These are phyloP conservation scores for Alosa alosa DNA, from an alignment of 2,113 vertebrate species.

Conservation along the genomic window DNA sequence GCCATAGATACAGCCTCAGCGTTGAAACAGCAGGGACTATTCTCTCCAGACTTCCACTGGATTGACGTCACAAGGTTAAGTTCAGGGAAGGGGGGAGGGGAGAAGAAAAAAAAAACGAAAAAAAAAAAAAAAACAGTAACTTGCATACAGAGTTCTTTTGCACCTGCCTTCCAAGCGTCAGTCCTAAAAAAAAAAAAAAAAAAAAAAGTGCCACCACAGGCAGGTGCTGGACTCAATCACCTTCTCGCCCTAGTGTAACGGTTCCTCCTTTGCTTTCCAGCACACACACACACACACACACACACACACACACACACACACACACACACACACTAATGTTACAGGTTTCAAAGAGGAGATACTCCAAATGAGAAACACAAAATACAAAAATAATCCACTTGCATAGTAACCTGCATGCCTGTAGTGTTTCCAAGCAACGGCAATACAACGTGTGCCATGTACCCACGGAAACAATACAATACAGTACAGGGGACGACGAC, in stretches of 20 bases:
- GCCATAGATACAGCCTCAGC: conserved; percentile 29
- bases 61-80: not conserved
- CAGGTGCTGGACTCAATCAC: not conserved
- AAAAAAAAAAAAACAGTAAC: not conserved
- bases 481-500: conserved; percentile 64
- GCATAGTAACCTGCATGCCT: conserved; percentile 86
- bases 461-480: conserved; percentile 67
- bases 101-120: too few species aligned
- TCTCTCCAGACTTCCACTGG: not conserved
- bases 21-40: conserved; percentile 21
- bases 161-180: not conserved
- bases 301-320: not conserved
- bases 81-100: not conserved
- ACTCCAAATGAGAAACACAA: conserved; percentile 57
- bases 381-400: conserved; percentile 65
- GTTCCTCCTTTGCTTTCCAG: conserved; percentile 13
- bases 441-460: conserved; percentile 64
- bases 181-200: not conserved
- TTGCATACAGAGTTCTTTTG: not conserved
- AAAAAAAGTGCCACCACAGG: not conserved
- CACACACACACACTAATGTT: not conserved
- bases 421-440: conserved; percentile 70
- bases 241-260: not conserved
- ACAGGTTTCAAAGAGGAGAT: conserved; percentile 41
- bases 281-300: not conserved